Evolutionary conservation across 2,797 vertebrate genomes (phyloP).

Genomic region (Falco biarmicus): DNA sequence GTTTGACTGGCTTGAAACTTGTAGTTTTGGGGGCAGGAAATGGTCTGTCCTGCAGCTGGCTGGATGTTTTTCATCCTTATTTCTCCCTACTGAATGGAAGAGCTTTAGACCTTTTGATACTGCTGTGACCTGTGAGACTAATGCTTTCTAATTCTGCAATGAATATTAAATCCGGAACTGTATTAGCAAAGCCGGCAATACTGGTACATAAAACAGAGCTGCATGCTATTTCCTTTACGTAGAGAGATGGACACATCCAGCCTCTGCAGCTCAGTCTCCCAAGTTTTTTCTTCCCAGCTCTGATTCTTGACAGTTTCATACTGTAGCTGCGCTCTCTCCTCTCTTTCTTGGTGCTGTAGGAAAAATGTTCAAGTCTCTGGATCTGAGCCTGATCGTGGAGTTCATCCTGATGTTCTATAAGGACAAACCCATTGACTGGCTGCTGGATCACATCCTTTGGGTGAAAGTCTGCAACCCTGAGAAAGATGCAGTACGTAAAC

Average conservation of each 20-base stretch:
- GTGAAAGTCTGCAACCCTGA: slow-evolving; percentile 99
- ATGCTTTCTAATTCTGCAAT: slow-evolving; percentile 11
- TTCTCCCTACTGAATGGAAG: slow-evolving; percentile 12
- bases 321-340: not conserved
- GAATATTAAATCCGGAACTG: slow-evolving; percentile 7
- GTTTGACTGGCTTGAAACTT: slow-evolving; percentile 43
- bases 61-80: slow-evolving; percentile 16
- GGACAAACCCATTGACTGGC: slow-evolving; percentile 99
- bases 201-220: not conserved
- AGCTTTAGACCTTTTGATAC: slow-evolving; percentile 49
- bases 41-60: slow-evolving; percentile 36
- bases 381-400: slow-evolving; percentile 96
- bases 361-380: slow-evolving; percentile 98
- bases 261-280: not conserved
- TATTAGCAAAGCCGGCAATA: not conserved
- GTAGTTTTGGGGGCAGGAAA: slow-evolving; percentile 20
- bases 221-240: not conserved
- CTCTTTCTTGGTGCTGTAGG: slow-evolving; percentile 74
- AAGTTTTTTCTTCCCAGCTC: not conserved
- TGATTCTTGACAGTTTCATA: not conserved
- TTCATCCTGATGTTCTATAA: slow-evolving; percentile 99
- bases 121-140: slow-evolving; percentile 22
- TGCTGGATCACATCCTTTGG: slow-evolving; percentile 98
- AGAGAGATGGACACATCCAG: not conserved
- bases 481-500: slow-evolving; percentile 91